Conservation (phyloP, 1,140 invertebrate species). For the Zaprionus kolodkinae region DNA sequence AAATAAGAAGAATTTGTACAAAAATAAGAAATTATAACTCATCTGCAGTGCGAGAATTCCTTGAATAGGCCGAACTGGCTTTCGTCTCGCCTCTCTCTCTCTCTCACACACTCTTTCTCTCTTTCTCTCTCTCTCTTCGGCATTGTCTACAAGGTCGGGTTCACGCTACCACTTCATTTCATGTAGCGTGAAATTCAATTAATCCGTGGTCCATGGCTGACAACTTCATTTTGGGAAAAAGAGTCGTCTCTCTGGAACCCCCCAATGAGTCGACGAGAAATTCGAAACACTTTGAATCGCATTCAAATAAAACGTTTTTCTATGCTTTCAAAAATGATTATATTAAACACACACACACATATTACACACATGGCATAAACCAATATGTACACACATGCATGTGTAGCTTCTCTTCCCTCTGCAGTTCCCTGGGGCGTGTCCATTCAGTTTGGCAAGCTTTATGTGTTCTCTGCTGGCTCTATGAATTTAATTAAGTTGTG, state of each 20-base stretch:
- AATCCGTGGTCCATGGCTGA: constrained; percentile 77
- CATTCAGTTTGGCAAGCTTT: constrained; percentile 18
- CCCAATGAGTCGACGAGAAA: constrained; percentile 60
- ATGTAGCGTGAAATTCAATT: constrained; percentile 79
- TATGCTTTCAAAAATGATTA: constrained; percentile 12
- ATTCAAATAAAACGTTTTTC: constrained; percentile 77
- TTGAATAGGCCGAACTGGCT: constrained; percentile 33
- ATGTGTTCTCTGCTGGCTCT: constrained; percentile 31
- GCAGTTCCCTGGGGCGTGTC: constrained; percentile 38
- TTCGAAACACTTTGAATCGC: constrained; percentile 81
- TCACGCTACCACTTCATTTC: constrained; percentile 66
- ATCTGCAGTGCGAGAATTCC: constrained; percentile 33
- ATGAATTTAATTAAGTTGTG: constrained; percentile 74
- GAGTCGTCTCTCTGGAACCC: constrained; percentile 21
- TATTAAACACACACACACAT: constrained; percentile 16
- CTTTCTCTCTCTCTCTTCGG: not conserved
- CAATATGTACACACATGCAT: not conserved
- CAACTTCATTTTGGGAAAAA: constrained; percentile 63
- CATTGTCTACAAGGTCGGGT: constrained; percentile 59
- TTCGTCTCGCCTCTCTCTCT: constrained; percentile 24
- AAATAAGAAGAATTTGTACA: constrained; percentile 76
- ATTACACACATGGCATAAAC: constrained; percentile 10
- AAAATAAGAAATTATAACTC: constrained; percentile 60
- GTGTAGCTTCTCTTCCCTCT: not conserved
- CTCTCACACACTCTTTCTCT: no score